Evolutionary conservation across 2,113 vertebrate genomes (phyloP), one percentile per base, ranked within the genome.

Genomic region (Aramus guarauna): DNA sequence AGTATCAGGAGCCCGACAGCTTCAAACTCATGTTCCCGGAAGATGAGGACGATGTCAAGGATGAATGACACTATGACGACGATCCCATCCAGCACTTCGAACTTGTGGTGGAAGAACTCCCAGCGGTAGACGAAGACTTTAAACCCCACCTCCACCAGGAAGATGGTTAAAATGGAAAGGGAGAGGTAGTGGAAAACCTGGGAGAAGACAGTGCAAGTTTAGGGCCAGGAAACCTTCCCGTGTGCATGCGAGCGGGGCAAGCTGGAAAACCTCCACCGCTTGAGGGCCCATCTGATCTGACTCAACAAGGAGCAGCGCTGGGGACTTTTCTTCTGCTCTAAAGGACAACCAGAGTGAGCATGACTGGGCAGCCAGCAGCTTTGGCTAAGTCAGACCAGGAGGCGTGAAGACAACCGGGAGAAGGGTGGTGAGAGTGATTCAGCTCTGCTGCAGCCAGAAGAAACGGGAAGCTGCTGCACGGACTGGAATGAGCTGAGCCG

Each of bases 81-180:
- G 0, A 99, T 4, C 16, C 98, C 98, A 0, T 99, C 99, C 98
- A 99, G 98, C 93, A 99, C 98, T 77, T 99, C 99, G 6, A 99
- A 99, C 96, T 99, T 99, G 98, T 99, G 99, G 20, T 98, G 96
- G 85, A 99, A 99, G 97, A 99, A 99, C 96, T 99, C 99, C 68
- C 98, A 29, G 45, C 97, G 98, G 90, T 98, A 99, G 15, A 99
- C 97, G 5, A 92, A 99, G 22, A 99, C 63, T 88, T 99, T 99
- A 10, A 99, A 98, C 26, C 52, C 91, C 92, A 99, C 94, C 96
- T 99, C 99, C 67, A 99, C 75, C 98, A 99, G 97, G 85, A 99
- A 99, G 92, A 99, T 98, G 30, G 97, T 98, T 84, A 99, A 97
- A 78, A 99, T 98, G 76, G 98, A 98, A 81, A 99, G 92, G 85